Percentiles rank a stretch among this genome's conserved stretches.
Conservation (phyloP, 2,888 invertebrate genomes). For the Eutolmus rufibarbis region DNA sequence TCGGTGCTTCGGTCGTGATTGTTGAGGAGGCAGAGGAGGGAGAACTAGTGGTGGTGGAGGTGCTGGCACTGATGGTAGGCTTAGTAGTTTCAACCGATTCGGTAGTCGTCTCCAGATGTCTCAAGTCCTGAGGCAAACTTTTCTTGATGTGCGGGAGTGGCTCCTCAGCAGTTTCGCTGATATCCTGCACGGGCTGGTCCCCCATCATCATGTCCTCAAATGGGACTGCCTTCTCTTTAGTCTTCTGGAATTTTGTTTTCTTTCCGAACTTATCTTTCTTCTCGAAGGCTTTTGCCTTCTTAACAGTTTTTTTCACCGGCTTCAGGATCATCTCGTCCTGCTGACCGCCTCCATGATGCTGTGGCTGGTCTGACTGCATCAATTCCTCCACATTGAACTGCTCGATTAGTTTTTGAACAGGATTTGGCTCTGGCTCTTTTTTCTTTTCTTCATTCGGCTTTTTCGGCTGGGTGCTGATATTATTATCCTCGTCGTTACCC, state of each 20-base stretch:
- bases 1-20: not conserved
- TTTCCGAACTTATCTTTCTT: constrained; percentile 53
- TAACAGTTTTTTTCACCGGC: constrained; percentile 52
- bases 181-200: constrained; percentile 57
- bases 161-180: constrained; percentile 26
- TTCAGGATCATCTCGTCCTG: not conserved
- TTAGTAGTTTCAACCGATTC: constrained; percentile 42
- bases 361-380: constrained; percentile 59
- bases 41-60: not conserved
- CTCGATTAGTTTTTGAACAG: constrained; percentile 55
- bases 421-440: constrained; percentile 52
- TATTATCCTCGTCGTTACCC: constrained; percentile 61
- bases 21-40: not conserved
- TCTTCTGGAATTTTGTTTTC: constrained; percentile 46
- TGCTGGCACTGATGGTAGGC: constrained; percentile 14
- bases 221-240: constrained; percentile 46
- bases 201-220: constrained; percentile 61
- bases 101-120: constrained; percentile 46
- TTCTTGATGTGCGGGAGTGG: constrained; percentile 59
- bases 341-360: not conserved
- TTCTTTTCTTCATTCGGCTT: constrained; percentile 46
- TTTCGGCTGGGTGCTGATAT: constrained; percentile 57
- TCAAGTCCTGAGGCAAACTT: constrained; percentile 55
- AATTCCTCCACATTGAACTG: constrained; percentile 59
- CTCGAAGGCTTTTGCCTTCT: constrained; percentile 54